phyloP scores from a whole-genome alignment of 2,888 invertebrate genomes.

The Oxystoma pomonae region DNA sequence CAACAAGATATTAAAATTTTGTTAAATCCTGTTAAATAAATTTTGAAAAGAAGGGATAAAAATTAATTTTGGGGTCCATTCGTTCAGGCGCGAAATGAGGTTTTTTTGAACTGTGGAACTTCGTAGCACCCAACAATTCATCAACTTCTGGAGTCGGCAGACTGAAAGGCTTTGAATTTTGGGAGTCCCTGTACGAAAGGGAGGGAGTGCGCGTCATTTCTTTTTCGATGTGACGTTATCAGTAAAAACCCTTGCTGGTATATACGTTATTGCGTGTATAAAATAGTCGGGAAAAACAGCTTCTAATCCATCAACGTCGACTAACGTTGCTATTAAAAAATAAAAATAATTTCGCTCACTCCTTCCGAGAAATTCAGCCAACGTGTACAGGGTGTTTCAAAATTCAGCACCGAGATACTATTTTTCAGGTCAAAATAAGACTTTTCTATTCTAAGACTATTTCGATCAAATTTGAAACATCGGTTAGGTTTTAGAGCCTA shows the following conservation, averaged over 20 bases:
- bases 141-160: no score
- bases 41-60: no score
- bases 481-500: no score
- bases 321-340: constrained; percentile 40
- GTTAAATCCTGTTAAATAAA: no score
- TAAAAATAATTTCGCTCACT: constrained; percentile 39
- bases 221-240: constrained; percentile 23
- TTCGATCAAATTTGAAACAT: no score
- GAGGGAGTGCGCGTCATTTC: constrained; percentile 17
- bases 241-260: constrained; percentile 21
- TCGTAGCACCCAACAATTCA: no score
- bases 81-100: no score
- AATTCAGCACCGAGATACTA: not conserved
- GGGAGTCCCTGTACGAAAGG: constrained; percentile 1
- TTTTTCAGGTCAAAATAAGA: not conserved
- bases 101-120: no score
- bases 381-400: not conserved
- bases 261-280: constrained; percentile 30
- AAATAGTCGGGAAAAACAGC: constrained; percentile 37
- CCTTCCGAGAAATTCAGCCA: constrained; percentile 8
- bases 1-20: no score
- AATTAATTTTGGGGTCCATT: no score
- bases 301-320: constrained; percentile 43
- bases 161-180: not conserved
- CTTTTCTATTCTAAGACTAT: no score